Conservation (phyloP, 2,797 vertebrate genomes). For the Micrastur ruficollis region DNA sequence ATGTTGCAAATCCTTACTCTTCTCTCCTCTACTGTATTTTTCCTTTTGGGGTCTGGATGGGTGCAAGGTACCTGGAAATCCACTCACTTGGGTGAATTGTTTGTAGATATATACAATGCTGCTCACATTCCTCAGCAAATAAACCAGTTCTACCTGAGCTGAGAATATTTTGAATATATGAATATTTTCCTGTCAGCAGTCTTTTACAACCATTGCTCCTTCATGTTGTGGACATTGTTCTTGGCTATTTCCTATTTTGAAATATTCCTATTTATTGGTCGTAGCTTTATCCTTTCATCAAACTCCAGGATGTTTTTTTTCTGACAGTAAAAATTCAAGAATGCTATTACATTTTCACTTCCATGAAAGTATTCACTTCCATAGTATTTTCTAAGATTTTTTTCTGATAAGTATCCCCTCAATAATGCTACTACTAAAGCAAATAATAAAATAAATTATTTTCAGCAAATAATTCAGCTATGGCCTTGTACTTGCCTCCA, state of each 20-base stretch:
- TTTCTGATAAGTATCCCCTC: background rate
- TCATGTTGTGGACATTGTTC: background rate
- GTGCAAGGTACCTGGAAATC: background rate
- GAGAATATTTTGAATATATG: background rate
- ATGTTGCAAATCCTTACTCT: background rate
- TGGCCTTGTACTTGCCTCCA: background rate
- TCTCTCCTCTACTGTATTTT: background rate
- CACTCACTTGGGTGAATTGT: background rate
- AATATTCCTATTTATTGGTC: background rate
- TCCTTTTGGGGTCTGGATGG: background rate
- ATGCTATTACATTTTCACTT: background rate
- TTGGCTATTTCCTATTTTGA: background rate
- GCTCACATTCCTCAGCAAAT: background rate
- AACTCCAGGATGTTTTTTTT: background rate
- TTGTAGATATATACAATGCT: background rate
- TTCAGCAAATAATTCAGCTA: background rate
- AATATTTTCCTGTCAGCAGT: background rate
- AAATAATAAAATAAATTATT: background rate
- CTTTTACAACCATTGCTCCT: background rate
- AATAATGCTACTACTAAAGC: background rate
- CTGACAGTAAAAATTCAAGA: background rate
- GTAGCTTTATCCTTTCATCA: background rate
- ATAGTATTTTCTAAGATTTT: background rate
- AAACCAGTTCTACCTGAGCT: background rate
- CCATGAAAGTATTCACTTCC: background rate